phyloP scores from a whole-genome alignment of 2,113 vertebrate genomes.

The Acanthisitta chloris region DNA sequence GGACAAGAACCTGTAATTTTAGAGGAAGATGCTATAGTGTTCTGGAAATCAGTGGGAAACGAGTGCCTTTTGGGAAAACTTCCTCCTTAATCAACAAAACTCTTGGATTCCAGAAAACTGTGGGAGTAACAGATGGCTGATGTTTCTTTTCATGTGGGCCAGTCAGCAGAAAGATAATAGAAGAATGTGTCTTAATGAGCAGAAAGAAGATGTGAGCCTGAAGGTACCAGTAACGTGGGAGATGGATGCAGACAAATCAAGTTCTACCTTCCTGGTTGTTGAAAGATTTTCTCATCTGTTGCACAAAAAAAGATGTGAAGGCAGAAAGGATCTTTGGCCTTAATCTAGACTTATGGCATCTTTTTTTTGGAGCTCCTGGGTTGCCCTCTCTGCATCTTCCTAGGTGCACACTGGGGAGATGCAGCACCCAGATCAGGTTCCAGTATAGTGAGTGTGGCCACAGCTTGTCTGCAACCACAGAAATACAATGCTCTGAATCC shows the following conservation, averaged over 20 bases:
- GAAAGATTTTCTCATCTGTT: background rate
- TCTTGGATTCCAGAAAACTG: background rate
- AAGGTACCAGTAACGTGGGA: background rate
- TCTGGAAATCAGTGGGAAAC: background rate
- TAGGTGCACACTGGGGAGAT: background rate
- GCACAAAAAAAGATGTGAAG: background rate
- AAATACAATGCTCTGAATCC: background rate
- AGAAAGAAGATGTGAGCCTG: slow-evolving; percentile 2
- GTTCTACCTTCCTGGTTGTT: background rate
- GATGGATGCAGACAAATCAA: background rate
- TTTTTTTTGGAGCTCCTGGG: background rate
- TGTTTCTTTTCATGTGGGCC: background rate
- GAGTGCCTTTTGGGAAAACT: background rate
- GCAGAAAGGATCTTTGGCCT: background rate
- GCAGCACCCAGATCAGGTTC: background rate
- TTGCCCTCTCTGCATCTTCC: background rate
- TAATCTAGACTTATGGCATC: background rate
- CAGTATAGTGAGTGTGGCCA: background rate
- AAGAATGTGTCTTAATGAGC: background rate
- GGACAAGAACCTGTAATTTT: background rate
- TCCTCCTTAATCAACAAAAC: slow-evolving; percentile 23
- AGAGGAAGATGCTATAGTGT: background rate
- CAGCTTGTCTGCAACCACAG: background rate
- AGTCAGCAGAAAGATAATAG: slow-evolving; percentile 15
- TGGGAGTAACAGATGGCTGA: slow-evolving; percentile 52